These are phyloP conservation scores for Eclectus roratus DNA, from an alignment of 2,113 vertebrate genomes.

Conservation along the genomic window DNA sequence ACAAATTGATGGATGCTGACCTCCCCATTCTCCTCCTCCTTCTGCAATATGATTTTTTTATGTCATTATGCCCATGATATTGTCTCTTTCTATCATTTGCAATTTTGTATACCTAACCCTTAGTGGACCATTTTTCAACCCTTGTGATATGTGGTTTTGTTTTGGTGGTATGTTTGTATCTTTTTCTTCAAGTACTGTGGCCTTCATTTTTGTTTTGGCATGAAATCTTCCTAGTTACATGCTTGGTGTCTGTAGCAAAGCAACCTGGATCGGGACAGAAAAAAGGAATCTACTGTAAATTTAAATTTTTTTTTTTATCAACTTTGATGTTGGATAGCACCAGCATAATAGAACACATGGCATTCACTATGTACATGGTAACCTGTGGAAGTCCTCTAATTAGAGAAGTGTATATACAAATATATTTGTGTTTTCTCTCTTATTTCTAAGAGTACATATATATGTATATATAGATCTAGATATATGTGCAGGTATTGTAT, in stretches of 20 bases:
- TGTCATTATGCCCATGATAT: conserved; percentile 80
- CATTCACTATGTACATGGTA: background rate
- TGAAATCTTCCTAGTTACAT: conserved; percentile 78
- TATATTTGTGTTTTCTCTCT: conserved; percentile 6
- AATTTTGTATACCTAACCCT: conserved; percentile 71
- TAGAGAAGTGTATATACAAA: background rate
- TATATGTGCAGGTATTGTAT: background rate
- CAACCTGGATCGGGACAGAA: conserved; percentile 76
- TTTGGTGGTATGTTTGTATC: conserved; percentile 78
- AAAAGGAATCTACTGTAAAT: conserved; percentile 66
- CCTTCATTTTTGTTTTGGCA: conserved; percentile 82
- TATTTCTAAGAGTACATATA: background rate
- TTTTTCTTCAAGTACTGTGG: conserved; percentile 77
- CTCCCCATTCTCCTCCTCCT: conserved; percentile 79
- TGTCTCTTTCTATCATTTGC: conserved; percentile 80
- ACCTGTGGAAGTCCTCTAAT: background rate
- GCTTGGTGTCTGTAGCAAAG: conserved; percentile 81
- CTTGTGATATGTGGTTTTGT: conserved; percentile 78
- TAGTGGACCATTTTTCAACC: conserved; percentile 76
- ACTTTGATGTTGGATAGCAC: background rate
- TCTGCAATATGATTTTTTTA: conserved; percentile 79
- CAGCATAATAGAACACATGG: background rate
- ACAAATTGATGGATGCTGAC: conserved; percentile 92
- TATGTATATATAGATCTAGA: background rate
- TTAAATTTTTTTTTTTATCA: background rate